Percentiles rank a stretch among this genome's conserved stretches.
Conservation (phyloP, 1,140 invertebrate species). For the Melipona quadrifasciata region DNA sequence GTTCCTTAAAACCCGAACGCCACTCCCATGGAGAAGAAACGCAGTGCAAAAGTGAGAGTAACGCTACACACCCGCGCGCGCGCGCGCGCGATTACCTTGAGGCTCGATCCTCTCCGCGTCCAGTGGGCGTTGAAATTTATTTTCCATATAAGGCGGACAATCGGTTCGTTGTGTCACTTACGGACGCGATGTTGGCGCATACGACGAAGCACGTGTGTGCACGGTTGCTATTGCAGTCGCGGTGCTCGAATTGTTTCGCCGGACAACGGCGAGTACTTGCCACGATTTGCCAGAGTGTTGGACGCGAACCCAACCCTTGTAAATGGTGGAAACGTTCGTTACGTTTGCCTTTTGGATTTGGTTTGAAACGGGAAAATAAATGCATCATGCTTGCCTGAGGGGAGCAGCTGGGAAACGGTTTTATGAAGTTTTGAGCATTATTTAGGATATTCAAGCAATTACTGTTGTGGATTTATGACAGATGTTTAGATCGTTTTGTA, state of each 20-base stretch:
- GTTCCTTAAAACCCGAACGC: not conserved
- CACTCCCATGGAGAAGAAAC: slow-evolving; percentile 2
- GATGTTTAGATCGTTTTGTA: too few species aligned
- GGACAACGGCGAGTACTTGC: not conserved
- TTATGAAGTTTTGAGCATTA: too few species aligned
- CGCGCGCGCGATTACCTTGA: not conserved
- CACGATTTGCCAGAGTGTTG: not conserved
- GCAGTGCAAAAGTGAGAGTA: slow-evolving; percentile 35
- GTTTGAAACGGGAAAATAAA: not conserved
- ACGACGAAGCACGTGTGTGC: slow-evolving; percentile 15
- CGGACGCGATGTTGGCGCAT: slow-evolving; percentile 2
- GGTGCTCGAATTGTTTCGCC: slow-evolving; percentile 4
- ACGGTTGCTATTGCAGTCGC: slow-evolving; percentile 5
- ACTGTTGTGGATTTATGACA: too few species aligned
- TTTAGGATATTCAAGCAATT: too few species aligned
- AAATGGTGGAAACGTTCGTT: not conserved
- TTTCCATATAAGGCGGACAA: slow-evolving; percentile 35
- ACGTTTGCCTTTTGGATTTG: not conserved
- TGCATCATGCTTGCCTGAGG: not conserved
- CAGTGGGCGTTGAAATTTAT: slow-evolving; percentile 40
- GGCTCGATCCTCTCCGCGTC: slow-evolving; percentile 7
- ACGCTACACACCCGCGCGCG: not conserved
- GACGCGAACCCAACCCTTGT: too few species aligned
- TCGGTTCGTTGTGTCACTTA: slow-evolving; percentile 30
- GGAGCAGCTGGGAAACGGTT: too few species aligned